Percentiles rank a stretch among this genome's conserved stretches.
phyloP scores from a whole-genome alignment of 2,888 invertebrate species.

The Synanthedon myopaeformis region DNA sequence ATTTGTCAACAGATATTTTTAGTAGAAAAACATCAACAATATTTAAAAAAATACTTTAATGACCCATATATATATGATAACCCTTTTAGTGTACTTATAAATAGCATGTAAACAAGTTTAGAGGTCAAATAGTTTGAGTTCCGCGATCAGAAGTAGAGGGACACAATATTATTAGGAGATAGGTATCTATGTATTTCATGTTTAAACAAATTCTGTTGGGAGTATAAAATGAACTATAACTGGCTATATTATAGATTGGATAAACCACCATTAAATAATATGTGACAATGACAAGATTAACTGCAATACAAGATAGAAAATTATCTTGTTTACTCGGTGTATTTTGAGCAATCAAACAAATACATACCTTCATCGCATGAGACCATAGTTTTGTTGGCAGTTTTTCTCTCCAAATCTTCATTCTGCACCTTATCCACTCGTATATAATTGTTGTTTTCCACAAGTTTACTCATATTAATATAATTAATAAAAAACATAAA shows the following conservation, averaged over 20 bases:
- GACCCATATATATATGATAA: conserved; percentile 33
- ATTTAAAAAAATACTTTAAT: conserved; percentile 15
- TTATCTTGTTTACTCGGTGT: conserved; percentile 48
- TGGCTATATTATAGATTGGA: too few species aligned
- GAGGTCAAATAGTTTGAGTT: conserved; percentile 49
- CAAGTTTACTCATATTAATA: conserved; percentile 8
- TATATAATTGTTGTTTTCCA: conserved; percentile 9
- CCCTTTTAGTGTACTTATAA: conserved; percentile 14
- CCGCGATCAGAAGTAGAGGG: conserved; percentile 30
- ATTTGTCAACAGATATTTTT: too few species aligned
- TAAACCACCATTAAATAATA: too few species aligned
- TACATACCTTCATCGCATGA: conserved; percentile 59
- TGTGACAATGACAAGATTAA: too few species aligned
- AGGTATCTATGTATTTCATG: too few species aligned
- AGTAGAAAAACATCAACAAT: too few species aligned
- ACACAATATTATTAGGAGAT: conserved; percentile 1
- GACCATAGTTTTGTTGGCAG: conserved; percentile 32
- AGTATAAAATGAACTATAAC: too few species aligned
- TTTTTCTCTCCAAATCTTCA: not conserved
- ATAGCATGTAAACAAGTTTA: conserved; percentile 38
- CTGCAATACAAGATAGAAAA: conserved; percentile 16
- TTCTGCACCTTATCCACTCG: not conserved
- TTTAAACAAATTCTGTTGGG: too few species aligned
- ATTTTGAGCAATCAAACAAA: conserved; percentile 10
- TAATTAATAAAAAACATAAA: conserved; percentile 5